Evolutionary conservation across 2,113 vertebrate species (phyloP), one percentile per base, ranked within the genome.

Genomic region (Paramisgurnus dabryanus): DNA sequence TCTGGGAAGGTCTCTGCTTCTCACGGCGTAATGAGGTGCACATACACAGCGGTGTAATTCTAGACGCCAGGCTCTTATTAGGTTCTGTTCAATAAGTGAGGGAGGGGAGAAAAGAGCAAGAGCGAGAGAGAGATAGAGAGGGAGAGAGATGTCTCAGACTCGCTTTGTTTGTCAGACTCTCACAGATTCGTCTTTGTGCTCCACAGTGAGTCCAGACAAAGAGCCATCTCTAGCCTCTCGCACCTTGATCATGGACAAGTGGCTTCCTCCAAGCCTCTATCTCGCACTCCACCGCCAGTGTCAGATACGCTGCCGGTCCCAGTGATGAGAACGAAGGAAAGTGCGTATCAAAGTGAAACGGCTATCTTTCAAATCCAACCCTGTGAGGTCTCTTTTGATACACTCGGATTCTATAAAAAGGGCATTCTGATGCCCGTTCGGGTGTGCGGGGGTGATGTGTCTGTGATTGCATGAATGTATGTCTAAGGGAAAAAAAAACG

Each of bases 11-110:
- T 88, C 93, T 93, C 87, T 89, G 91, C 92, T 92, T 91, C 91
- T 91, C 87, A 89, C 87, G 86, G 90, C 93, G 92, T 92, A 93
- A 93, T 93, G 92, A 91, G 90, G 89, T 92, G 90, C 91, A 91
- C 89, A 89, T 89, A 93, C 91, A 91, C 90, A 93, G 88, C 89
- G 89, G 71, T 87, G 86, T 85, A 92, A 95, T 92, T 89, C 90
- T 87, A 91, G 92, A 94, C 93, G 81, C 85, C 82, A 83, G 87
- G 87, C 90, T 91, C 92, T 93, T 94, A 93, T 93, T 93, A 94
- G 90, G 88, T 78, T 78, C 84, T 81, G 79, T 82, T 81, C 81
- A 84, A 65, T 79, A 64, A 67, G 55, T 57, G 68, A 67, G 77
- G 45, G 65, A 79, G 80, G 82, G 78, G 68, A 81, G 22, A 78